Percentiles rank a stretch among this genome's conserved stretches.
Evolutionary conservation across 2,797 vertebrate genomes (phyloP).

Genomic region (Eulemur rubriventer): DNA sequence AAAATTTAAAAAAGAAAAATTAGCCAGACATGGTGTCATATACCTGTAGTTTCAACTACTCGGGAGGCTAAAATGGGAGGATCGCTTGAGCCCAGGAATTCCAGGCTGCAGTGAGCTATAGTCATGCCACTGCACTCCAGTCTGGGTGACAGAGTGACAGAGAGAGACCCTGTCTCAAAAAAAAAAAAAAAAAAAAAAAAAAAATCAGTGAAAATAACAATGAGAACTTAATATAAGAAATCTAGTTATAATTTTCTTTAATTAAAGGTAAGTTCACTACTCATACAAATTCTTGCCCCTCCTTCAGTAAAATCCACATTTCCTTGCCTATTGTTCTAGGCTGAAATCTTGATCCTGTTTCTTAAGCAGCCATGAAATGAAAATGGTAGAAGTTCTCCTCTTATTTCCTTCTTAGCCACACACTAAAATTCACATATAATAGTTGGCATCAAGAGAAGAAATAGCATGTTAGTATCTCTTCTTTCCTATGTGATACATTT

Average conservation of each 20-base stretch:
- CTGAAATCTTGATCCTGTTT: neutral
- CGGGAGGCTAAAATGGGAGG: neutral
- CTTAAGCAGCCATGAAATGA: neutral
- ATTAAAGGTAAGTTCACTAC: constrained; percentile 33
- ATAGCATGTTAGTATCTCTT: neutral
- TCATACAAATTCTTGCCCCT: neutral
- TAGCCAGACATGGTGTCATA: neutral
- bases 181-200: neutral
- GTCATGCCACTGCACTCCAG: neutral
- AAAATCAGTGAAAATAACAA: neutral
- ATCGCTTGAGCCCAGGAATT: neutral
- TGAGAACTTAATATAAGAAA: constrained; percentile 25
- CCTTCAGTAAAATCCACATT: neutral
- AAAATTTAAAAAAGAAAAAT: neutral
- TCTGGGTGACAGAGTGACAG: neutral
- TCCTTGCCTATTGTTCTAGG: neutral
- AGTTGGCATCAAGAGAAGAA: neutral
- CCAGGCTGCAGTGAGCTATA: neutral
- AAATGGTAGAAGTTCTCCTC: neutral
- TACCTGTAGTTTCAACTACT: neutral
- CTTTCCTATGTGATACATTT: neutral
- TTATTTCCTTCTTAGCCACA: neutral
- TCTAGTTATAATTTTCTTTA: constrained; percentile 1
- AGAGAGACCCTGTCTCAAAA: neutral
- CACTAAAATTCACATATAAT: neutral